Base-by-base conservation (phyloP, 2,888 invertebrate genomes). In the Alentia gelatinosa region DNA sequence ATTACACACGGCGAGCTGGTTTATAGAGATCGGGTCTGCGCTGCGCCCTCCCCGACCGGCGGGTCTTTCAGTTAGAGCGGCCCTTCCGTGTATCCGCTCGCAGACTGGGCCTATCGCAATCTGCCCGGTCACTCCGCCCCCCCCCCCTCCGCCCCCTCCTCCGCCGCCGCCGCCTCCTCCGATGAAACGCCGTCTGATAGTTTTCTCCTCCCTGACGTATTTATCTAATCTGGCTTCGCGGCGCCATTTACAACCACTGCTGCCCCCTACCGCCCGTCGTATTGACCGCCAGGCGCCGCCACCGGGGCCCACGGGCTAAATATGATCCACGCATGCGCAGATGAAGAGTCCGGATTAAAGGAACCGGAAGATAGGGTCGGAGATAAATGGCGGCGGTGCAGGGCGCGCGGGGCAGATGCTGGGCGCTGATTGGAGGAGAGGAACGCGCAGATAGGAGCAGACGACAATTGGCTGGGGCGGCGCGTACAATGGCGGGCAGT, bases 331-430 rank as follows among this genome's bases (percentile, higher is more conserved):
- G 40, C 83, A 39, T 35, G 23, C n/a, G 37, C 26, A 83, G 83
- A 83, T 83, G 37, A 83, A 40, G 83, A 83, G 83, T 83, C 37
- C 37, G 83, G 83, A 83, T 83, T 83, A 83, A 83, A 35, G 40
- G 35, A 40, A 23, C 39, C 37, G 83, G 83, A 40, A 40, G 83
- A 83, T 83, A 83, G 7, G 1, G 39, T 23, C 7, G 9, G 7
- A 83, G 83, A 83, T 83, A 83, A 83, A 83, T 83, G 83, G 83
- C 75, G 75, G 83, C 83, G 33, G n/a, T 1, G 23, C 83, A 35
- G 40, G 83, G 83, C n/a, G 26, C 40, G 19, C 83, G 39, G 83
- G 39, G n/a, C 39, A 83, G 83, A 83, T 83, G 83, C 12, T 23
- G 83, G 15, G 23, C 26, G n/a, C 37, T 4, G 83, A 83, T 83